phyloP scores from a whole-genome alignment of 2,888 invertebrate species.

The Drosophila prolongata region DNA sequence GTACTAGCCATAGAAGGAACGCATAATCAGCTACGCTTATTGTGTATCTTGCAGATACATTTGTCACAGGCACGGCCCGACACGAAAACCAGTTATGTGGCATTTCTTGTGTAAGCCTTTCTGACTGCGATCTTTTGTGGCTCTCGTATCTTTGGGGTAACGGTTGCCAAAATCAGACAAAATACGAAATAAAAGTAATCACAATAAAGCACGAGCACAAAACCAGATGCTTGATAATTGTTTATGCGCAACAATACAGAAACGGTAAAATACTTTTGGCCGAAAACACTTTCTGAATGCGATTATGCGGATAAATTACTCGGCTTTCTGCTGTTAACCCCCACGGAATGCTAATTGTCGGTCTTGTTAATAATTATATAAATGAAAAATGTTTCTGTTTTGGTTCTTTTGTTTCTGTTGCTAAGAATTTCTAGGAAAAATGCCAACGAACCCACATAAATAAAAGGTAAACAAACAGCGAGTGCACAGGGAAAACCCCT shows the following conservation, averaged over 20 bases:
- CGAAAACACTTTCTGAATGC: constrained; percentile 34
- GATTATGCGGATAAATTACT: constrained; percentile 45
- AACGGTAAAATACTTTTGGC: constrained; percentile 12
- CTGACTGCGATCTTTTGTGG: constrained; percentile 25
- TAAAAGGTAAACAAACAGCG: constrained; percentile 43
- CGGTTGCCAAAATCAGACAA: constrained; percentile 46
- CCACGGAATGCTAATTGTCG: constrained; percentile 54
- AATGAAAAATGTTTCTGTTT: constrained; percentile 55
- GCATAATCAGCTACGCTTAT: constrained; percentile 28
- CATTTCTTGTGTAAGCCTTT: constrained; percentile 54
- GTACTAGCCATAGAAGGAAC: constrained; percentile 24
- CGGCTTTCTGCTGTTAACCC: constrained; percentile 25
- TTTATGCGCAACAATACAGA: constrained; percentile 59
- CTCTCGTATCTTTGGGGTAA: constrained; percentile 46
- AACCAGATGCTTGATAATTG: constrained; percentile 68
- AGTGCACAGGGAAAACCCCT: constrained; percentile 15
- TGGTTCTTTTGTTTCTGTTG: constrained; percentile 7
- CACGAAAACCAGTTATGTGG: constrained; percentile 61
- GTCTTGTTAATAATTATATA: constrained; percentile 51
- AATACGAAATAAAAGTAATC: constrained; percentile 26
- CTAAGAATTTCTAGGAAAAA: constrained; percentile 49
- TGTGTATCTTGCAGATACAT: constrained; percentile 59
- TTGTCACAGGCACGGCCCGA: constrained; percentile 51
- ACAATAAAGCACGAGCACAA: constrained; percentile 29
- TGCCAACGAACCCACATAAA: constrained; percentile 55